Evolutionary conservation across 2,113 vertebrate species (phyloP).

Genomic region (Sapayoa aenigma): DNA sequence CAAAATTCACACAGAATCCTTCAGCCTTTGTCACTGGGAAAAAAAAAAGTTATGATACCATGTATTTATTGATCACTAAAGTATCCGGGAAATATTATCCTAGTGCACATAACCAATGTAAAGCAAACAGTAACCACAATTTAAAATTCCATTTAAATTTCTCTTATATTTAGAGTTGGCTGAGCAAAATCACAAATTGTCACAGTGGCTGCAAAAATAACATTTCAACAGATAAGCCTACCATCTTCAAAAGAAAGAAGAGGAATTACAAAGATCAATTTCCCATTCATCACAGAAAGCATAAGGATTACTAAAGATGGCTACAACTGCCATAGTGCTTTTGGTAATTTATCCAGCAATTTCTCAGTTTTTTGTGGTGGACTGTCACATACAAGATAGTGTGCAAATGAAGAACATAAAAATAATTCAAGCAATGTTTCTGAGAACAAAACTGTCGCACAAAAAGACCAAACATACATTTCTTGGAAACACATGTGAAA

Average conservation of each 20-base stretch:
- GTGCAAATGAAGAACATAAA: background rate
- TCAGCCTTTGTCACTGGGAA: background rate
- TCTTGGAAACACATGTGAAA: slow-evolving; percentile 19
- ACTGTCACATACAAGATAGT: background rate
- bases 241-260: background rate
- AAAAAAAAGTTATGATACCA: background rate
- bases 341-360: background rate
- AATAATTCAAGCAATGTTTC: background rate
- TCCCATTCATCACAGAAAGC: slow-evolving; percentile 11
- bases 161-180: background rate
- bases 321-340: background rate
- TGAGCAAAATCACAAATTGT: background rate
- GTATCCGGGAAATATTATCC: background rate
- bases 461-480: background rate
- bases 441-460: background rate
- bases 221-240: background rate
- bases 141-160: background rate
- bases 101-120: background rate
- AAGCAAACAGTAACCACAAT: background rate
- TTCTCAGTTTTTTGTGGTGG: background rate
- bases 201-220: background rate
- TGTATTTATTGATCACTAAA: background rate
- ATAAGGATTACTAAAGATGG: background rate
- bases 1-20: background rate
- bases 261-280: slow-evolving; percentile 17